Evolutionary conservation across 2,888 invertebrate genomes (phyloP), one percentile per base, ranked within the genome.

Genomic region (Erebia palarica): DNA sequence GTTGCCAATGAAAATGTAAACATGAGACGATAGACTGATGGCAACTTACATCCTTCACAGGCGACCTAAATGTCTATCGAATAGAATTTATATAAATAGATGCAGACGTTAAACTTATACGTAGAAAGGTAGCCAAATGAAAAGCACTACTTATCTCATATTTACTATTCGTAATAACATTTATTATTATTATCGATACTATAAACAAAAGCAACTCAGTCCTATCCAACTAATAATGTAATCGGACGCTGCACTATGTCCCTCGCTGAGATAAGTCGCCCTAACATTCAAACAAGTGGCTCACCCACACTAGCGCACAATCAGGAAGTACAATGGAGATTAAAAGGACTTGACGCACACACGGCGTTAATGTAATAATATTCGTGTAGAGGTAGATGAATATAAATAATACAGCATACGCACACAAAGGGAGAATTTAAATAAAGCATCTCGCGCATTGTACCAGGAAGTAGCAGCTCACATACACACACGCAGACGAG

Each of bases 291-390:
- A 92, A 92, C 93, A 93, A 92, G 92, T 93, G 92, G 90, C 89
- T 90, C 87, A 92, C 92, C 71, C 92, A 91, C 92, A 92, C 92
- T 59, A 57, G 75, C 79, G 74, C 78, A 83, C 82, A 82, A 91
- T 91, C 91, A 93, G 93, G 93, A 93, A 93, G 92, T 92, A 92
- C 91, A 92, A 92, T 91, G 86, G 88, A 91, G 91, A 92, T 91
- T 91, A 91, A 91, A 92, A 88, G 86, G 88, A 88, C 89, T 86
- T 82, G 84, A 88, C 85, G 84, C 90, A 87, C 90, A 90, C 88
- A 87, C 86, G 83, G 82, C 82, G 82, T 84, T 87, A 91, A 90
- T 86, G 88, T 91, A 89, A 90, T 88, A 90, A 89, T 90, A 87
- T 90, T 89, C 87, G 81, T 89, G 86, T 85, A 83, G 83, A 84